Conservation (phyloP, 2,888 invertebrate species). For the Monoplex corrugatus region DNA sequence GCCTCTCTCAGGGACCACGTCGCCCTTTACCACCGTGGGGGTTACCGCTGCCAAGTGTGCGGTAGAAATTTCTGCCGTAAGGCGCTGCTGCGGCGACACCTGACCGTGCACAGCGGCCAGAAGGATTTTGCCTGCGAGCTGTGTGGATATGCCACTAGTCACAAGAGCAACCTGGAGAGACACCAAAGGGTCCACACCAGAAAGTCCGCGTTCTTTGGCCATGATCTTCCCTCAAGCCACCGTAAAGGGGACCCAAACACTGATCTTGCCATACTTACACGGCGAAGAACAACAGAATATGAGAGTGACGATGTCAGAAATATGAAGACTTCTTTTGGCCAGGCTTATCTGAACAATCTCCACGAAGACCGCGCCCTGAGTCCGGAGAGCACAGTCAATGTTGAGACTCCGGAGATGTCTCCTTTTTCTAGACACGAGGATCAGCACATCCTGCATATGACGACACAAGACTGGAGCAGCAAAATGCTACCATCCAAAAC, state of each 20-base stretch:
- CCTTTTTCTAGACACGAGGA: neutral
- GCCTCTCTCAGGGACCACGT: slow-evolving; percentile 81
- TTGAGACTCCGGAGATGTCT: neutral
- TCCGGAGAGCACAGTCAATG: neutral
- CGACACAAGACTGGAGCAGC: neutral
- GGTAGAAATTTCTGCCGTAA: slow-evolving; percentile 81
- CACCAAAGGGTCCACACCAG: slow-evolving; percentile 79
- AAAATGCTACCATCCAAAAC: too few relatives aligned
- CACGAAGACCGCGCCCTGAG: neutral
- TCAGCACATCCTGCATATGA: neutral
- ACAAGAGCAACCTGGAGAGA: slow-evolving; percentile 82
- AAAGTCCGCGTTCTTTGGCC: neutral
- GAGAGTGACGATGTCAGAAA: neutral
- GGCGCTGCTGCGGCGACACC: slow-evolving; percentile 81
- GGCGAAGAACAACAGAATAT: neutral
- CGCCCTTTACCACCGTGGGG: slow-evolving; percentile 78
- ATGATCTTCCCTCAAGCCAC: neutral
- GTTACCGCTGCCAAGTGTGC: slow-evolving; percentile 81
- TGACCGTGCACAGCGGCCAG: slow-evolving; percentile 82
- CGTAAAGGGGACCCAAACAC: neutral
- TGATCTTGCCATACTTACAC: too few relatives aligned
- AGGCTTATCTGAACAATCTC: neutral
- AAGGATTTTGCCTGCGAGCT: slow-evolving; percentile 81
- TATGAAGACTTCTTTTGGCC: neutral
- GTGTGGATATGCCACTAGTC: slow-evolving; percentile 82